Evolutionary conservation across 2,797 vertebrate genomes (phyloP).

Genomic region (Cichlasoma orientale): DNA sequence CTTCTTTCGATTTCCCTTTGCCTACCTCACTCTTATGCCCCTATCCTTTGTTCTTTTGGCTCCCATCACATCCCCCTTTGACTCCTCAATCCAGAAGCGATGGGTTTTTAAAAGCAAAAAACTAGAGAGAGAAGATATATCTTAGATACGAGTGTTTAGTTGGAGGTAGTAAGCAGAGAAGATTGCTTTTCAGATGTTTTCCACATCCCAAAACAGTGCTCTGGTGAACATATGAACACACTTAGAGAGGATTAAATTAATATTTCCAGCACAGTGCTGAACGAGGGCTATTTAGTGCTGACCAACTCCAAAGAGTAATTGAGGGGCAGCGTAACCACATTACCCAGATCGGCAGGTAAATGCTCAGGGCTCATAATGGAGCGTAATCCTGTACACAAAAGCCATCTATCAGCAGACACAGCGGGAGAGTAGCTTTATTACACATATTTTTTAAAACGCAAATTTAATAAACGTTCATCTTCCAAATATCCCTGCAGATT

Average conservation of each 20-base stretch:
- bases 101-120: background rate
- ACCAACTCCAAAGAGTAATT: constrained; percentile 50
- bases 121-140: background rate
- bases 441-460: constrained; percentile 21
- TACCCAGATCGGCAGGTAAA: constrained; percentile 63
- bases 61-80: constrained; percentile 25
- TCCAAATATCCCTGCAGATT: background rate
- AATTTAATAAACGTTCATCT: constrained; percentile 32
- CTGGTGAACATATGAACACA: constrained; percentile 32
- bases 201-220: constrained; percentile 8
- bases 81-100: constrained; percentile 1
- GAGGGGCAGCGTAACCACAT: constrained; percentile 39
- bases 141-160: background rate
- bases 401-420: constrained; percentile 57
- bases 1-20: constrained; percentile 21
- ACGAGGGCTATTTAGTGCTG: constrained; percentile 67
- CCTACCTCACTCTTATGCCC: constrained; percentile 26
- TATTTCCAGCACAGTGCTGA: constrained; percentile 59
- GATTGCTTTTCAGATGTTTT: constrained; percentile 27
- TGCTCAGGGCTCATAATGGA: constrained; percentile 53
- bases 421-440: constrained; percentile 23
- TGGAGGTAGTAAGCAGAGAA: constrained; percentile 5
- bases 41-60: constrained; percentile 51
- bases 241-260: constrained; percentile 45
- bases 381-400: constrained; percentile 37